Base-by-base conservation (phyloP, 2,113 vertebrate genomes). In the Phylloscopus trochilus region DNA sequence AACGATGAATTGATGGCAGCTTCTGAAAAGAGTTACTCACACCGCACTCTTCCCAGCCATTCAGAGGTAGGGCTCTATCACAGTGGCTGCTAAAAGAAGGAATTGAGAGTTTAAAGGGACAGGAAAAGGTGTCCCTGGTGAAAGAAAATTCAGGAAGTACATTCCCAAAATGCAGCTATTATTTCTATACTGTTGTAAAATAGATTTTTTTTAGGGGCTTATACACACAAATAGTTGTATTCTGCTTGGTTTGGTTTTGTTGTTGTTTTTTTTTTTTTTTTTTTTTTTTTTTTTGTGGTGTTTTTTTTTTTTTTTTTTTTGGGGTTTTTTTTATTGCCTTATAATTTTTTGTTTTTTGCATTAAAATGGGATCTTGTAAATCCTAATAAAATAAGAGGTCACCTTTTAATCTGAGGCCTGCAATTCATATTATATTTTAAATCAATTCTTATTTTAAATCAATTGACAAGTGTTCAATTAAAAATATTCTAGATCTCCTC, bases 1-100 rank as follows among this genome's bases (percentile, higher is more conserved):
- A 98, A 97, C 96, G 93, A 92, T 96, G 93, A 97, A 98, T 98
- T 97, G 97, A 98, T 97, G 96, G 68, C 90, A 97, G 83, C 92
- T 96, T 97, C 92, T 96, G 89, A 97, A 97, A 97, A 96, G 91
- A 96, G 87, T 95, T 95, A 67, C 87, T 97, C 88, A 96, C 83
- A 92, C 81, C 59, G 15, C 90, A 89, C 97, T 97, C 75, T 96
- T 92, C 91, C 95, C 72, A 89, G 89, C 81, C 87, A 87, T 83
- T 95, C 91, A 93, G 96, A 90, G 91, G 90, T 94, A 94, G 94
- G 91, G 67, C 86, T 92, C 70, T 83, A 76, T 74, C 90, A 66
- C 74, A 85, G 88, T 66, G 60, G 60, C 90, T 96, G 90, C 73
- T 83, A 92, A 96, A 90, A 86, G 92, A 95, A 93, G 90, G 81